Evolutionary conservation across 2,113 vertebrate genomes (phyloP).

Genomic region (Cavia porcellus): DNA sequence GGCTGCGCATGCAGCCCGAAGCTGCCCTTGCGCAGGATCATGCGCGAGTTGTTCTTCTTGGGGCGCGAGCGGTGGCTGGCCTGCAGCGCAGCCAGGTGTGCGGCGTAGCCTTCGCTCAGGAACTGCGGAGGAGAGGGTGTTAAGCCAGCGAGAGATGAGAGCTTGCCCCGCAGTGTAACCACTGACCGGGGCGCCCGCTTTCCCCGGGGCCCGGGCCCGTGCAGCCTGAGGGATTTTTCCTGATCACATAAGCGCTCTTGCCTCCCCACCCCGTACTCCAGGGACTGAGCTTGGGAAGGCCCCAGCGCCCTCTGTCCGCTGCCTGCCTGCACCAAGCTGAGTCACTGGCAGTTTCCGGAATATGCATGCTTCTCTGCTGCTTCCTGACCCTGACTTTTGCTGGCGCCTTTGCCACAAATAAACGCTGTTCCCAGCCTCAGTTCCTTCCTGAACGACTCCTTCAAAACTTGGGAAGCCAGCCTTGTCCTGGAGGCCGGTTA

Average conservation of each 20-base stretch:
- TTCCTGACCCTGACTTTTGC: not conserved
- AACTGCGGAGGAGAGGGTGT: slow-evolving; percentile 88
- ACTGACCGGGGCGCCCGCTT: too few relatives aligned
- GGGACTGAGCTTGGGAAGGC: too few relatives aligned
- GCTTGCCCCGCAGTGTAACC: not conserved
- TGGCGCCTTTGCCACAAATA: not conserved
- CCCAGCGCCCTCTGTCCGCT: rapidly evolving
- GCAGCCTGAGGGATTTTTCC: not conserved
- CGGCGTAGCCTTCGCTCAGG: slow-evolving; percentile 97
- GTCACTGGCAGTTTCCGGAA: not conserved
- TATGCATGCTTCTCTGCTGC: not conserved
- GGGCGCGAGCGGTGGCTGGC: slow-evolving; percentile 94
- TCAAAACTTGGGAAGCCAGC: not conserved
- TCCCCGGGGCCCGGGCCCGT: not conserved
- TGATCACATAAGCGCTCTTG: not conserved
- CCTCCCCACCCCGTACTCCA: not conserved
- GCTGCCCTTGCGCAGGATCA: slow-evolving; percentile 97
- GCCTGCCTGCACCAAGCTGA: not conserved
- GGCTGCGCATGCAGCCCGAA: slow-evolving; percentile 97
- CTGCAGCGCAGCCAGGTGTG: slow-evolving; percentile 95
- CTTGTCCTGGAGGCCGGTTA: not conserved
- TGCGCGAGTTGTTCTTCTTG: slow-evolving; percentile 95
- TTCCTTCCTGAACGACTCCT: not conserved
- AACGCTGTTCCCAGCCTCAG: not conserved
- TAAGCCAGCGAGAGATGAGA: not conserved